Evolutionary conservation across 2,888 invertebrate genomes (phyloP).

Genomic region (Aspidiotus rigidus): DNA sequence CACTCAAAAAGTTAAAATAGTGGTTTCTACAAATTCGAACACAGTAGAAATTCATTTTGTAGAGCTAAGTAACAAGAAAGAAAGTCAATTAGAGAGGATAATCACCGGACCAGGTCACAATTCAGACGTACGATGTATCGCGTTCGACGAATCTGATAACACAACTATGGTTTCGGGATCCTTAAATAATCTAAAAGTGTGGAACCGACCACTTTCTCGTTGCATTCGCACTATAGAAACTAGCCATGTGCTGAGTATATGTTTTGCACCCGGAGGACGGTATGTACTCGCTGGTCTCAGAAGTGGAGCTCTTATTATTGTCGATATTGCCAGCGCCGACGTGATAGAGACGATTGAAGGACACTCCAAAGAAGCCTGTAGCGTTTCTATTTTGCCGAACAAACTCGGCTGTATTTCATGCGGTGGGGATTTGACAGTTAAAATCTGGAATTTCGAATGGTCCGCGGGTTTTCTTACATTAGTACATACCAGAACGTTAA

Average conservation of each 20-base stretch:
- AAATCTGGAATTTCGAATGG: conserved; percentile 89
- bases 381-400: conserved; percentile 68
- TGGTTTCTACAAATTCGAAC: conserved; percentile 45
- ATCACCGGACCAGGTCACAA: conserved; percentile 74
- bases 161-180: conserved; percentile 78
- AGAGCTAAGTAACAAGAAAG: conserved; percentile 47
- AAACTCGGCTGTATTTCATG: conserved; percentile 77
- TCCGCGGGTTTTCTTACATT: conserved; percentile 54
- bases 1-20: conserved; percentile 9
- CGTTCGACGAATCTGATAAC: conserved; percentile 81
- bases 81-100: conserved; percentile 53
- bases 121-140: conserved; percentile 74
- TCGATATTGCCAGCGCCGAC: conserved; percentile 73
- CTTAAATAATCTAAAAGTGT: conserved; percentile 80
- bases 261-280: conserved; percentile 83
- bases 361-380: conserved; percentile 70
- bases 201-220: conserved; percentile 63
- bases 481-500: conserved; percentile 69
- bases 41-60: conserved; percentile 60
- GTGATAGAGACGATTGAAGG: conserved; percentile 66
- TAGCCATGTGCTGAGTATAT: conserved; percentile 59
- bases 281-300: conserved; percentile 81
- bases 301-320: conserved; percentile 68
- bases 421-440: conserved; percentile 79
- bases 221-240: conserved; percentile 60